Evolutionary conservation across 2,888 invertebrate species (phyloP), one percentile per base, ranked within the genome.

Genomic region (Idaea straminata): DNA sequence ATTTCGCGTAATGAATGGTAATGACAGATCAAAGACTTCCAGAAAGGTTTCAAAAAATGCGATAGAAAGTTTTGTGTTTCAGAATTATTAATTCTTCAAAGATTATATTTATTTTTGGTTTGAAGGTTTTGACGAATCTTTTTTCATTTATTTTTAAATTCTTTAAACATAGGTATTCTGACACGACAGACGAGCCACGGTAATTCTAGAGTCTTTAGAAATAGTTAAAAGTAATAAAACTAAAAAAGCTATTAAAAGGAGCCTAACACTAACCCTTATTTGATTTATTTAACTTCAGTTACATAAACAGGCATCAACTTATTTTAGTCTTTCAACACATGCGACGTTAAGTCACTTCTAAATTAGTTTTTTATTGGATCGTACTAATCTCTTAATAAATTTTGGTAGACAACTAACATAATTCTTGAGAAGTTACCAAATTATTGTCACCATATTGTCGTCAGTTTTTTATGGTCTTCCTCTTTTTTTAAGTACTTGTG

Each of bases 321-420:
- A 85, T 83, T 83, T 85, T 82, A 78, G 80, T 81, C 80, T 79
- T 78, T 77, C 79, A 80, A 82, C 86, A 87, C 83, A 83, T 87
- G 87, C 77, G 82, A 80, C 78, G 77, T 75, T 69, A 76, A 77
- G 76, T 81, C 81, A 76, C 82, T 83, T 82, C 83, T 78, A 81
- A 82, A 83, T 81, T 82, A 83, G 77, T 81, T 85, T 86, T 85
- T 85, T 83, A 84, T 83, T 83, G 75, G 79, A 72, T 73, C 77
- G 67, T 73, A 77, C 75, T 87, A 87, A 89, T 88, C 88, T 82
- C 74, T 71, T 79, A 82, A 86, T 88, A 87, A 86, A 87, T 84
- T 73, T 71, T 58, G 61, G 62, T 38, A 70, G 69, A 71, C 71
- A 69, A 70, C 71, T 47, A 64, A 67, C 70, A 69, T 73, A 65